Base-by-base conservation (phyloP, 1,140 invertebrate genomes). In the Rhizoglyphus robini region DNA sequence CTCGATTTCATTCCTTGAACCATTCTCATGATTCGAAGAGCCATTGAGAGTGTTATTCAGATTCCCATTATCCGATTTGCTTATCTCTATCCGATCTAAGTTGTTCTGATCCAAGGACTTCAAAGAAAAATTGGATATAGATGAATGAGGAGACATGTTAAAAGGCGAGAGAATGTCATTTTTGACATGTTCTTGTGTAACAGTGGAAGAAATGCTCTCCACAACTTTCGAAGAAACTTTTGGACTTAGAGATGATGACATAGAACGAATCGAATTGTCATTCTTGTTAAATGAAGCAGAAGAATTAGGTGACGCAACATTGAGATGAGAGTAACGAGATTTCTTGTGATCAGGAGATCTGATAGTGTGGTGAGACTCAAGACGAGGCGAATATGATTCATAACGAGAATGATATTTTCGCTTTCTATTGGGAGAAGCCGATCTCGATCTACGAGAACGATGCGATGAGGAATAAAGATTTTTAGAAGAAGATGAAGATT, bases 81-180 rank as follows among this genome's bases (percentile, higher is more conserved):
- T 8, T 41, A 18, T 41, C 18, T 8, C 18, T 32, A 54, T 32
- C 51, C 8, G 15, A 11, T 27, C 51, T 32, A 15, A 11, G 8
- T 54, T 20, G 20, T 5, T 23, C 20, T 54, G 51, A 25, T 54
- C 51, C 51, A 54, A 23, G 8, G 51, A 54, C 15, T 46, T n/a
- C 32, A 60, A 46, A 3, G 58, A 60, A n/a, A 60, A 15, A 60
- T 60, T 60, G 2, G 58, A 60, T n/a, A 60, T 34, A n/a, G 29
- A 32, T 46, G 58, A 60, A 46, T 60, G 58, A 2, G 58, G 58
- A 1, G 58, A 60, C n/a, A 60, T 60, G 58, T 46, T 60, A 8
- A 46, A 27, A 32, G 58, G 58, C 29, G 58, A 60, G 8, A 41
- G 36, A 41, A 11, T 41, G n/a, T n/a, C n/a, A n/a, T n/a, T n/a